Evolutionary conservation across 2,888 invertebrate genomes (phyloP), one percentile per base, ranked within the genome.

Genomic region (Holacanthella duospinosa): DNA sequence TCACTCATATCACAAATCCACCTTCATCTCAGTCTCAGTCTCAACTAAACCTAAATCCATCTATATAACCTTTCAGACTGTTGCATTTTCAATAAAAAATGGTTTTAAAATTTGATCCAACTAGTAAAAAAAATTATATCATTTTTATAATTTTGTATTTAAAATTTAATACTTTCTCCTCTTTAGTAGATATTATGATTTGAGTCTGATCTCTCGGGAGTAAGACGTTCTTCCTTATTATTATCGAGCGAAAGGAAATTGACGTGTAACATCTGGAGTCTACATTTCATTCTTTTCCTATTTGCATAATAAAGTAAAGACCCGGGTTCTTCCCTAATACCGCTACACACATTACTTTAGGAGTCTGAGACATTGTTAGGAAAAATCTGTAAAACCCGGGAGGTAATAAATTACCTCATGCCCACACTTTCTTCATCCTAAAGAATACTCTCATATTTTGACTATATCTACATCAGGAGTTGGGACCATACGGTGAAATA

Each of bases 251-350:
- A 48, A 9, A 4, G 21, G 48, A 36, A 21, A 48, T 16, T 16
- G 6, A 4, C 16, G n/a, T 21, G 48, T 21, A 48, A 48, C 48
- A 48, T 48, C 48, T 48, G 48, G 48, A 48, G 48, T 21, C 48
- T 48, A 48, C 48, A 48, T 48, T 48, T 48, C 48, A 48, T 48
- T 48, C 48, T 48, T n/a, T 21, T 21, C 48, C n/a, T 21, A 48
- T 48, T 48, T 48, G 48, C 48, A 48, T 48, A 48, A 48, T 48
- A 48, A 48, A 48, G 19, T 48, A 9, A 48, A 48, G 48, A 48
- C 6, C 4, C n/a, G 19, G 6, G 6, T 36, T 36, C 36, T 36
- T 36, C 36, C 16, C 16, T 6, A 16, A 36, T 9, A 16, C 9
- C 6, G 36, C 36, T 36, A 6, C n/a, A n/a, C n/a, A n/a, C n/a